phyloP scores from a whole-genome alignment of 2,888 invertebrate genomes.

The Heliconius sara region DNA sequence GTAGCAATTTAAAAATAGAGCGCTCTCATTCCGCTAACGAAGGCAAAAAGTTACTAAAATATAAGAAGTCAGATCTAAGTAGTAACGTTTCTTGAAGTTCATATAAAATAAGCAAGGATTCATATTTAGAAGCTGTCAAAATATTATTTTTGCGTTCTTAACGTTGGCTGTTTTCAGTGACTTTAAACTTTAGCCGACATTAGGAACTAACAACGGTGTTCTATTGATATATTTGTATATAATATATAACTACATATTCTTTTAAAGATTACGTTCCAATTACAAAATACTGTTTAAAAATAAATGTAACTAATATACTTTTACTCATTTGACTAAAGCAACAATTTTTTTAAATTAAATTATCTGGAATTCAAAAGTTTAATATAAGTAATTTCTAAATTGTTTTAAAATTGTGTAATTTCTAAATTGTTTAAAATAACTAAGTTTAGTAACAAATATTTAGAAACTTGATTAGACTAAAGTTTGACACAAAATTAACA shows the following conservation, averaged over 20 bases:
- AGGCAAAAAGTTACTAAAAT: slow-evolving; percentile 50
- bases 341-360: background rate
- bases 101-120: background rate
- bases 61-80: slow-evolving; percentile 44
- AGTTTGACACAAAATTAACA: background rate
- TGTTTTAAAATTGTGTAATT: too few relatives aligned
- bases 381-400: background rate
- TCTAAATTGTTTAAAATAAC: background rate
- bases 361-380: background rate
- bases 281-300: background rate
- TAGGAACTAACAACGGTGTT: background rate
- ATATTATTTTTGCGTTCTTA: background rate
- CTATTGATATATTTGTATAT: too few relatives aligned
- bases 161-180: background rate
- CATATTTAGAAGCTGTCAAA: background rate
- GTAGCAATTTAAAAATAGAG: slow-evolving; percentile 42
- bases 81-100: slow-evolving; percentile 49
- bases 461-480: background rate
- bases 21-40: slow-evolving; percentile 43
- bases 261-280: too few relatives aligned
- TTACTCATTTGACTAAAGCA: background rate
- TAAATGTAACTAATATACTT: background rate
- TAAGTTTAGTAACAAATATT: slow-evolving; percentile 2
- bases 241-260: too few relatives aligned
- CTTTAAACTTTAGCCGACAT: background rate